phyloP scores from a whole-genome alignment of 2,113 vertebrate genomes.

The Sinocyclocheilus rhinocerous region DNA sequence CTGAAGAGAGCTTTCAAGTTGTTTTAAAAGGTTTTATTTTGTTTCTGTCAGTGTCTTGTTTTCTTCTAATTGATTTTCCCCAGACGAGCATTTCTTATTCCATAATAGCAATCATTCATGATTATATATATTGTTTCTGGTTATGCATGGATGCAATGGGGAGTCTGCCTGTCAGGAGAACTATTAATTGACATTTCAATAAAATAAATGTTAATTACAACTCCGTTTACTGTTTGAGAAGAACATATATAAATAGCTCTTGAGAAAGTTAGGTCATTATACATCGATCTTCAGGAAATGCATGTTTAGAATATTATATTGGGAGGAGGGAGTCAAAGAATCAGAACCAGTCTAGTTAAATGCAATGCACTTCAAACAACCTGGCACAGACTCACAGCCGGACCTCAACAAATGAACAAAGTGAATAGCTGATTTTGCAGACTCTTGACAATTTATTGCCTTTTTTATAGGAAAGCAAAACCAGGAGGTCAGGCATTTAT shows the following conservation, averaged over 20 bases:
- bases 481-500: constrained; percentile 59
- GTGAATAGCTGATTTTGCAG: constrained; percentile 67
- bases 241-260: neutral
- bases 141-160: constrained; percentile 9
- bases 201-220: constrained; percentile 27
- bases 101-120: constrained; percentile 11
- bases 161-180: constrained; percentile 53
- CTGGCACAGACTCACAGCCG: constrained; percentile 47
- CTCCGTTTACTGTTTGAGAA: neutral
- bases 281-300: neutral
- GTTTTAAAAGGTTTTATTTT: neutral
- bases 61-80: neutral
- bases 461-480: constrained; percentile 57
- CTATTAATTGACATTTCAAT: constrained; percentile 40
- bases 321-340: neutral
- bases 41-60: neutral
- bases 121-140: constrained; percentile 3
- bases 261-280: neutral
- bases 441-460: constrained; percentile 62
- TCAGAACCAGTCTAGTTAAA: constrained; percentile 32
- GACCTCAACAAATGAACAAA: constrained; percentile 48
- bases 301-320: constrained; percentile 22
- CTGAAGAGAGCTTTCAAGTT: neutral
- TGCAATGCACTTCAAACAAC: constrained; percentile 48
- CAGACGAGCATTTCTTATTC: constrained; percentile 13